Base-by-base conservation (phyloP, 2,888 invertebrate genomes). In the Julus scanicus region DNA sequence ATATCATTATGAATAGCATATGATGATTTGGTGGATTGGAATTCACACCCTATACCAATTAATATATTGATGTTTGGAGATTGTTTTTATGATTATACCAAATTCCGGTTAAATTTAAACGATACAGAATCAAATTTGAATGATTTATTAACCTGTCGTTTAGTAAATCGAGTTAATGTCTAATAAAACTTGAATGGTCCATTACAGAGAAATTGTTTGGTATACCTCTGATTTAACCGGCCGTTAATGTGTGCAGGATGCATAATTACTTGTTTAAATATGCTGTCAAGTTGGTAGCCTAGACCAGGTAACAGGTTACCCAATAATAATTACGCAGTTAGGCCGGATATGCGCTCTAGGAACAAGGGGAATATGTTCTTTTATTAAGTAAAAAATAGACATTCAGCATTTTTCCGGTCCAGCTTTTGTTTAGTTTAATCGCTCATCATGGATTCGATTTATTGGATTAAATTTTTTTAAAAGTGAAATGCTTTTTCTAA, bases 401-500 rank as follows among this genome's bases (percentile, higher is more conserved):
- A 71, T 71, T 71, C 71, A 71, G 2, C 71, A 29, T 71, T 71
- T 71, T 71, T 71, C 71, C 71, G 71, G 71, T 29, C 71, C 0
- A 29, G 8, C 71, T 71, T 71, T 71, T 71, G 71, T 71, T 71
- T 71, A 29, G 20, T 17, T 63, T 71, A 29, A 71, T 71, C 71
- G 20, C 71, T 71, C 11, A 20, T 29, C 29, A 8, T 63, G 29
- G 20, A 71, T 71, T 71, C 71, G 29, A 71, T 71, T 71, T 71
- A 71, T 71, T 71, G 71, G 71, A 71, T 71, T 71, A 71, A 71
- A 71, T n/a, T n/a, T n/a, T n/a, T 29, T 71, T 9, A 71, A 71
- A 71, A n/a, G 29, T 63, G 63, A 9, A 71, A 71, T 71, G 29
- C 29, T 29, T 29, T 29, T 9, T 44, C 44, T 44, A 29, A n/a